phyloP scores from a whole-genome alignment of 2,797 vertebrate species.

The Intellagama lesueurii region DNA sequence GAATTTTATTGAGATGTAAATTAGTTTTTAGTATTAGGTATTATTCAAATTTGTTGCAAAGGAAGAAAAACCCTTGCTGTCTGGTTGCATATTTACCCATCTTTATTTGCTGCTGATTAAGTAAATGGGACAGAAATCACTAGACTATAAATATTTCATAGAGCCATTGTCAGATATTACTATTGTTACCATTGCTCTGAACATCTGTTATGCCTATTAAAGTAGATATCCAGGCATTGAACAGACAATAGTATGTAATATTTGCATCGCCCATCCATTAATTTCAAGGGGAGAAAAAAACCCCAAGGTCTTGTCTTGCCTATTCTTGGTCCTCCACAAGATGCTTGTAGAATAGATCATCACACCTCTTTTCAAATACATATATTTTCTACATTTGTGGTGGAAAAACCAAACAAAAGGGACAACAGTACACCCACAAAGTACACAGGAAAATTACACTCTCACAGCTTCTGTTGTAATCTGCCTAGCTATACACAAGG shows the following conservation, averaged over 20 bases:
- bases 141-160: constrained; percentile 35
- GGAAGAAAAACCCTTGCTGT: not conserved
- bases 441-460: not conserved
- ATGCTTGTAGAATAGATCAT: not conserved
- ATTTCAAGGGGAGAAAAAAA: constrained; percentile 13
- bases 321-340: not conserved
- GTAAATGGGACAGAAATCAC: constrained; percentile 4
- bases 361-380: not conserved
- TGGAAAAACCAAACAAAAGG: not conserved
- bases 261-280: rapidly evolving
- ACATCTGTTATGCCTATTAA: not conserved
- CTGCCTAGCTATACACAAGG: not conserved
- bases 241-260: not conserved
- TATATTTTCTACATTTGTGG: not conserved
- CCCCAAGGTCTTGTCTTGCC: not conserved
- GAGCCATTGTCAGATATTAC: not conserved
- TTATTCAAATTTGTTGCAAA: not conserved
- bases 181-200: not conserved
- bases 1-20: not conserved
- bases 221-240: not conserved
- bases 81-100: not conserved
- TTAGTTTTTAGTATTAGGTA: not conserved
- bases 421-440: not conserved
- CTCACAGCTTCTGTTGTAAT: not conserved
- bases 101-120: constrained; percentile 19